Conservation (phyloP, 2,888 invertebrate species). For the Hirtodrosophila trivittata region DNA sequence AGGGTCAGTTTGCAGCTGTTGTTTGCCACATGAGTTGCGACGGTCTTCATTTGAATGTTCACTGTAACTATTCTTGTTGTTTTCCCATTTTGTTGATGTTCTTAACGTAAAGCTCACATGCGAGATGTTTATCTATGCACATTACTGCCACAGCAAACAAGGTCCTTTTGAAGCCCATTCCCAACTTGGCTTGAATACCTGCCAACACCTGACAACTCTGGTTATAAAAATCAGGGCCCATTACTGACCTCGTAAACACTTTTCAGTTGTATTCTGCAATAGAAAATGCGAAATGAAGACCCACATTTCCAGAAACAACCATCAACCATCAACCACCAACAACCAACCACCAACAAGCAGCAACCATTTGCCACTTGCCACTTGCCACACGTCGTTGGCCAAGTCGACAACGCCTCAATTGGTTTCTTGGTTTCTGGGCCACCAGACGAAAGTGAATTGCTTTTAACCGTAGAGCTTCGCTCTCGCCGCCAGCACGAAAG, state of each 20-base stretch:
- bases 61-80: too few relatives aligned
- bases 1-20: too few relatives aligned
- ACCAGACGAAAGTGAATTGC: conserved; percentile 68
- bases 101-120: conserved; percentile 37
- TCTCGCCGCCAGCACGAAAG: conserved; percentile 53
- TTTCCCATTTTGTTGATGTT: too few relatives aligned
- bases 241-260: conserved; percentile 61
- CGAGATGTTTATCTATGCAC: conserved; percentile 51
- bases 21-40: too few relatives aligned
- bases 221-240: conserved; percentile 50
- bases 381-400: conserved; percentile 31
- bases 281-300: conserved; percentile 50
- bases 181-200: too few relatives aligned
- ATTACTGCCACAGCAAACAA: conserved; percentile 36
- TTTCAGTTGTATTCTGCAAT: conserved; percentile 33
- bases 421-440: conserved; percentile 70
- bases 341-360: background rate
- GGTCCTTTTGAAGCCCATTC: conserved; percentile 50
- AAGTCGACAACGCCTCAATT: conserved; percentile 53
- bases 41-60: too few relatives aligned
- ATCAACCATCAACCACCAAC: background rate
- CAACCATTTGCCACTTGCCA: conserved; percentile 22
- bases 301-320: conserved; percentile 42
- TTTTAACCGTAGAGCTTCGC: conserved; percentile 15
- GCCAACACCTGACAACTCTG: too few relatives aligned